phyloP scores from a whole-genome alignment of 1,140 invertebrate genomes.

The Hycleus phaleratus region DNA sequence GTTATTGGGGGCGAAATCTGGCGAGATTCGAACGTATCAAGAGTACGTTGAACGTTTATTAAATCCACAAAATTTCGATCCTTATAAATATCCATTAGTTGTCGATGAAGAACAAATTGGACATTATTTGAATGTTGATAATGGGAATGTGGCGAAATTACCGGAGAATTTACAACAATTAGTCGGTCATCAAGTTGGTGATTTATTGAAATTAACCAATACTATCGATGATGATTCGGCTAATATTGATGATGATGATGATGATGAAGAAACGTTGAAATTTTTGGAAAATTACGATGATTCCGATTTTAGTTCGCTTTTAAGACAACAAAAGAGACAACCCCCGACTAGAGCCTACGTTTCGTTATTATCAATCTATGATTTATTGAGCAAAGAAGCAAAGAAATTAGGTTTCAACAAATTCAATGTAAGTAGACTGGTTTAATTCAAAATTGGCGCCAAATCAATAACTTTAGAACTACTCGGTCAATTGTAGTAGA shows the following conservation, averaged over 20 bases:
- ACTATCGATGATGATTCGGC: constrained; percentile 7
- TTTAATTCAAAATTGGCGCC: too few relatives aligned
- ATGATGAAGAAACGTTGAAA: constrained; percentile 19
- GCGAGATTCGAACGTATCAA: neutral
- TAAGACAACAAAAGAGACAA: constrained; percentile 27
- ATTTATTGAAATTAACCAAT: constrained; percentile 27
- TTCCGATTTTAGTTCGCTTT: constrained; percentile 18
- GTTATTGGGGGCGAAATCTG: too few relatives aligned
- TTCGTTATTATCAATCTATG: constrained; percentile 46
- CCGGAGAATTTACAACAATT: constrained; percentile 21
- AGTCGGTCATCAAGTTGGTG: constrained; percentile 26
- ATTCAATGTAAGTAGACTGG: constrained; percentile 42
- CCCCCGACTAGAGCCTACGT: constrained; percentile 40
- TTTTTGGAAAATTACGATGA: constrained; percentile 35
- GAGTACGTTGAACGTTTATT: constrained; percentile 22
- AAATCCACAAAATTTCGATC: constrained; percentile 24
- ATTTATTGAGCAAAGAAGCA: constrained; percentile 48
- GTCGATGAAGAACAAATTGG: constrained; percentile 1
- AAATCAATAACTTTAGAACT: too few relatives aligned
- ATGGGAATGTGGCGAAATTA: neutral
- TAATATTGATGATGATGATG: constrained; percentile 13
- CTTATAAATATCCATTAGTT: constrained; percentile 19
- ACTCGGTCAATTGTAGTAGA: too few relatives aligned
- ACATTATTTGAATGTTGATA: constrained; percentile 6
- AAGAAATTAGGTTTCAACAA: constrained; percentile 47